Evolutionary conservation across 2,888 invertebrate genomes (phyloP), one percentile per base, ranked within the genome.

Genomic region (Portevinia maculata): DNA sequence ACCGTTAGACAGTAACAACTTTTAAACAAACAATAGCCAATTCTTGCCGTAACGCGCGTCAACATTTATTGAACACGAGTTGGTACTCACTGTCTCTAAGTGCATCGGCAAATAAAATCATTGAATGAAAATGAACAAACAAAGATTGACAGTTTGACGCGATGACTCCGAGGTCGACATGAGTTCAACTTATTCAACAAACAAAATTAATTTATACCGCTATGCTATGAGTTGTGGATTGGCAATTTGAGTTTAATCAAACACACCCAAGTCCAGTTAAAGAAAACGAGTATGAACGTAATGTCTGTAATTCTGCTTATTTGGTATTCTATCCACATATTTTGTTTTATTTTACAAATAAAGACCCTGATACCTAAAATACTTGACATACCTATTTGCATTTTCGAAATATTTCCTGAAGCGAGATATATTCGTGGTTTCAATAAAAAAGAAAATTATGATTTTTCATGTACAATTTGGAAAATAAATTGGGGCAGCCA

Each of bases 61-160:
- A 46, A 9, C 24, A 17, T 17, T 28, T 7, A 11, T n/a, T 28
- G n/a, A 39, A 52, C 52, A 5, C n/a, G 24, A 17, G 32, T 24
- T 9, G 41, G n/a, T 13, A 52, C 13, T 19, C 39, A 21, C 30
- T 17, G n/a, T 21, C 17, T 32, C 39, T 59, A 48, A 50, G 70
- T 70, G 32, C 32, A 15, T 71, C 34, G 41, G 59, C 50, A 70
- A 59, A 70, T 70, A 59, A 32, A 59, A 59, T 39, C 15, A 52
- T 52, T 59, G 19, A 62, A 50, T 46, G 21, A 48, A 28, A 24
- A 15, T 44, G 44, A 60, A 59, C 62, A 48, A 48, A 39, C 4
- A 9, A 21, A 7, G 5, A 44, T 24, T 46, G 46, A 59, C 46
- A 41, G 30, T n/a, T n/a, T n/a, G n/a, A 11, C 24, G 32, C 30